Conservation (phyloP, 2,888 invertebrate species). For the Drosophila mettleri region DNA sequence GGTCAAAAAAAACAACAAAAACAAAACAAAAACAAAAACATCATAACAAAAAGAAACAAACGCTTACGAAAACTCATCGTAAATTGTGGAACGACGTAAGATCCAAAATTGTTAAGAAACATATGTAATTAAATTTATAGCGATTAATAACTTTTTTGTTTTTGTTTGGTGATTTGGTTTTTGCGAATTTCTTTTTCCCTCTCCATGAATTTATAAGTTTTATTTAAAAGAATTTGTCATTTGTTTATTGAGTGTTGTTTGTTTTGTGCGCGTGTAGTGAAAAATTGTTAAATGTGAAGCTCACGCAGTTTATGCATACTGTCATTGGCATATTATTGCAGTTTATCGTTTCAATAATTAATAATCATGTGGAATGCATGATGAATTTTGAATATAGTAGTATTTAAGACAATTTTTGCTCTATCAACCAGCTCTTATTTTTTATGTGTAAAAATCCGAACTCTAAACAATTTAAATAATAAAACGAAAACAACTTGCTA, state of each 20-base stretch:
- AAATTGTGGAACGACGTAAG: conserved; percentile 4
- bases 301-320: conserved; percentile 36
- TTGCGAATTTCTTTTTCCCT: conserved; percentile 20
- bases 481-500: conserved; percentile 65
- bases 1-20: conserved; percentile 8
- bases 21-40: conserved; percentile 4
- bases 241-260: conserved; percentile 49
- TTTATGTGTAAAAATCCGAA: conserved; percentile 67
- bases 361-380: conserved; percentile 42
- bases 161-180: conserved; percentile 4
- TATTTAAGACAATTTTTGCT: conserved; percentile 70
- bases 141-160: conserved; percentile 12
- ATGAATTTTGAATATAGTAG: conserved; percentile 55
- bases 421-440: conserved; percentile 68
- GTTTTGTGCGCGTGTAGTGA: conserved; percentile 29
- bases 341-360: conserved; percentile 24
- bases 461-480: conserved; percentile 59
- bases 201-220: conserved; percentile 45
- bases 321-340: conserved; percentile 38
- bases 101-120: conserved; percentile 36
- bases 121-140: conserved; percentile 28
- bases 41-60: neutral
- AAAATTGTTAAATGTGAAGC: conserved; percentile 40
- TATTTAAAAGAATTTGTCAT: conserved; percentile 23
- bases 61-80: conserved; percentile 8